Conservation (phyloP, 2,113 vertebrate species). For the Syngnathus typhle region DNA sequence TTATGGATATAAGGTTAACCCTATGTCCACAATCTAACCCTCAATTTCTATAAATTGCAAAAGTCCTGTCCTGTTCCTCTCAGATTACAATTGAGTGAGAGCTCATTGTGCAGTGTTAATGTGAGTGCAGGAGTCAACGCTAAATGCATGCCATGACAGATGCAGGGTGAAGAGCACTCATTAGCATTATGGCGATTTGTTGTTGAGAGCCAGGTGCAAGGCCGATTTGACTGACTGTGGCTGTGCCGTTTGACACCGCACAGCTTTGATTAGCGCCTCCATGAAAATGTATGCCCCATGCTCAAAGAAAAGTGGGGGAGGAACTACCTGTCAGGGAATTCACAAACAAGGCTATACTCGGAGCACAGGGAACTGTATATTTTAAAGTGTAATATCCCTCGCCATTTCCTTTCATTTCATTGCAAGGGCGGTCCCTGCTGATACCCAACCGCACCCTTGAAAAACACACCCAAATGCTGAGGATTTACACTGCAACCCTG, state of each 20-base stretch:
- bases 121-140: conserved; percentile 49
- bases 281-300: conserved; percentile 71
- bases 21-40: not conserved
- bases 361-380: conserved; percentile 64
- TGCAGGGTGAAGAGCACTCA: conserved; percentile 61
- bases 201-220: conserved; percentile 52
- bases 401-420: conserved; percentile 63
- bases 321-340: conserved; percentile 72
- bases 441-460: conserved; percentile 47
- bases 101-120: conserved; percentile 30
- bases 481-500: conserved; percentile 40
- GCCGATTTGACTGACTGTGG: conserved; percentile 63
- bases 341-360: conserved; percentile 70
- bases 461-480: conserved; percentile 56
- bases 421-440: conserved; percentile 45
- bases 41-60: not conserved
- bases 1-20: not conserved
- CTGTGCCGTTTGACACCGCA: conserved; percentile 57
- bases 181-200: conserved; percentile 50
- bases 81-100: conserved; percentile 30
- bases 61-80: conserved; percentile 1
- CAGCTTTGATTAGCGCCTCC: conserved; percentile 70
- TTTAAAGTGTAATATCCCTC: conserved; percentile 68
- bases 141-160: conserved; percentile 58
- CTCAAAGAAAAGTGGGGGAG: conserved; percentile 72